These are phyloP conservation scores for Petrocephalus zakoni DNA, from an alignment of 2,113 vertebrate genomes.

Conservation along the genomic window DNA sequence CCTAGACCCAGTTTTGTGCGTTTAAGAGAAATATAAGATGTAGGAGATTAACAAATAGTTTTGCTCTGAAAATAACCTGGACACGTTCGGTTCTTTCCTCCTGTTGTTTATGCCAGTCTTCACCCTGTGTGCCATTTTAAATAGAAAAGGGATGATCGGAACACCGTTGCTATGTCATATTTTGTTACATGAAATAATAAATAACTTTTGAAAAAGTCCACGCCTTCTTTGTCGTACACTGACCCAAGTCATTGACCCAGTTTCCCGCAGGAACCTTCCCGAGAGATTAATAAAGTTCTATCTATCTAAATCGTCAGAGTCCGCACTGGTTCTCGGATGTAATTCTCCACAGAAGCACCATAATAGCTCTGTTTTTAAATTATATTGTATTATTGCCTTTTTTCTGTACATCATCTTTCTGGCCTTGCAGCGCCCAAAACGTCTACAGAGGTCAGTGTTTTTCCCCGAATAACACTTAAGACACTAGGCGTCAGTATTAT, in stretches of 20 bases:
- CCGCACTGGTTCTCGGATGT: not conserved
- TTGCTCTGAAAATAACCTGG: slow-evolving; percentile 38
- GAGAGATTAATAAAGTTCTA: no score
- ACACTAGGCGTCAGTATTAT: not conserved
- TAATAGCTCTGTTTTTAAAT: not conserved
- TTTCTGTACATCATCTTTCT: not conserved
- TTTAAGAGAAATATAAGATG: slow-evolving; percentile 15
- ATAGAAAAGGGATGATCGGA: slow-evolving; percentile 56
- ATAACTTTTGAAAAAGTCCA: slow-evolving; percentile 43
- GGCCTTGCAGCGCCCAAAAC: not conserved
- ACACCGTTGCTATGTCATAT: slow-evolving; percentile 59
- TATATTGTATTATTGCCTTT: no score
- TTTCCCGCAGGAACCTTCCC: no score
- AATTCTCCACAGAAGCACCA: not conserved
- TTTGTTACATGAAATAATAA: slow-evolving; percentile 69
- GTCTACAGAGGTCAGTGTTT: not conserved
- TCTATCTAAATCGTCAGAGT: not conserved
- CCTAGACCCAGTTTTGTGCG: slow-evolving; percentile 30
- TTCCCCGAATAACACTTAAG: not conserved
- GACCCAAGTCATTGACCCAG: no score
- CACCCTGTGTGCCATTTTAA: slow-evolving; percentile 66
- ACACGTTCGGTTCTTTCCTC: slow-evolving; percentile 31
- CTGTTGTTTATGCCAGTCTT: slow-evolving; percentile 54
- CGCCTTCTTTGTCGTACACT: not conserved
- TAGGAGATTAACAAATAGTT: slow-evolving; percentile 16